These are phyloP conservation scores for Pachycephala philippinensis DNA, from an alignment of 2,113 vertebrate species.

Conservation along the genomic window DNA sequence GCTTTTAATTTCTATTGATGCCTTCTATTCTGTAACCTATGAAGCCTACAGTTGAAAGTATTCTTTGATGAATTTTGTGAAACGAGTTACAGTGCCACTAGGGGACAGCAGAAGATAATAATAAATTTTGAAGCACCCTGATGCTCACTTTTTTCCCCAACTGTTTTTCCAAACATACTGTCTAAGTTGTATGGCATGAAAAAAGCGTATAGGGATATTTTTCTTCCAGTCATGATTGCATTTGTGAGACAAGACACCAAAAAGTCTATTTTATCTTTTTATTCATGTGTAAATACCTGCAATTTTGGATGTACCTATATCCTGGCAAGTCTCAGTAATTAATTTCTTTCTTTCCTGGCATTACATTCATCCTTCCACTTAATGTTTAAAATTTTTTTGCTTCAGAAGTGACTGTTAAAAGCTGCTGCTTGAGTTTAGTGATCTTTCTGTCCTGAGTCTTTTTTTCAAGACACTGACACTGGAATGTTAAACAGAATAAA, in stretches of 20 bases:
- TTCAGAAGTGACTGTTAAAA: background rate
- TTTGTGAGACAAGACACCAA: background rate
- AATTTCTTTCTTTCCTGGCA: background rate
- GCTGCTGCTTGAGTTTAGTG: background rate
- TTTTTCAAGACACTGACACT: background rate
- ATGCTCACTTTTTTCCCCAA: background rate
- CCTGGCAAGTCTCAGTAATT: background rate
- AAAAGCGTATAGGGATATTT: background rate
- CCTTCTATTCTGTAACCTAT: background rate
- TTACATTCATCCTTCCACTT: background rate
- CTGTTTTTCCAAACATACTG: background rate
- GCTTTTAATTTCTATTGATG: background rate
- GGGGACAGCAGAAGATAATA: slow-evolving; percentile 70
- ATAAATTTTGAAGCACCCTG: background rate
- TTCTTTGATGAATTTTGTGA: background rate
- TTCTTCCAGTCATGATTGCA: background rate
- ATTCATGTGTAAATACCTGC: background rate
- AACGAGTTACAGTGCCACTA: slow-evolving; percentile 52
- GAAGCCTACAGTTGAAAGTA: background rate
- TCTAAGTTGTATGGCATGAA: background rate
- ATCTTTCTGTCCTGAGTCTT: background rate
- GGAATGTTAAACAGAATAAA: background rate
- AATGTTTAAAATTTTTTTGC: background rate
- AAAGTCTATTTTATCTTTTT: background rate
- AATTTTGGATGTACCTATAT: background rate